These are phyloP conservation scores for Acanthosoma haemorrhoidale DNA, from an alignment of 2,888 invertebrate species.

Conservation along the genomic window DNA sequence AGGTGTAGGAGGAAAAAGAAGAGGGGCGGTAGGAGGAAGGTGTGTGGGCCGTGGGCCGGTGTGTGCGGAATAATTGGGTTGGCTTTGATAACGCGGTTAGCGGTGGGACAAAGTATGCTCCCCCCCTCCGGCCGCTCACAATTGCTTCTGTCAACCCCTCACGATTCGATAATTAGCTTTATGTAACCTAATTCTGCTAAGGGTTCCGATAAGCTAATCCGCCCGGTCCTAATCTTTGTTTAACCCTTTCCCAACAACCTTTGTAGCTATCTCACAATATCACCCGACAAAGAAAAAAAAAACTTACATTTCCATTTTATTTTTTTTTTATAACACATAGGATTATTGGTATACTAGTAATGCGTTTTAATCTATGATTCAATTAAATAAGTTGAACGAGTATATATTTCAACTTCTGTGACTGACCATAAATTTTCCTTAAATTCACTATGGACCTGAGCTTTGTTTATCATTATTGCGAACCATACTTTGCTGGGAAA, in stretches of 20 bases:
- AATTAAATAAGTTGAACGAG: no score
- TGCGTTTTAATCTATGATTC: no score
- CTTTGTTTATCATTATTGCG: no score
- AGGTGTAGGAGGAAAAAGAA: neutral
- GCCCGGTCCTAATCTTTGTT: conserved; percentile 11
- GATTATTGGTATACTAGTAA: no score
- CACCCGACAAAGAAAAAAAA: neutral
- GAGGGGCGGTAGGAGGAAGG: neutral
- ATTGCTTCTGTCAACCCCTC: conserved; percentile 27
- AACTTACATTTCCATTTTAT: no score
- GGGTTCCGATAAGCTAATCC: conserved; percentile 22
- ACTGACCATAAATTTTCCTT: no score
- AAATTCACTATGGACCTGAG: no score
- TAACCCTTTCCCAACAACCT: neutral
- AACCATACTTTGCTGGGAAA: no score
- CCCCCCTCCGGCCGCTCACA: neutral
- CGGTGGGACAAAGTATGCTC: conserved; percentile 14
- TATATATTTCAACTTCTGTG: no score
- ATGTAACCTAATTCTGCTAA: conserved; percentile 19
- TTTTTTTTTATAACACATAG: neutral
- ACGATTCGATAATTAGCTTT: conserved; percentile 23
- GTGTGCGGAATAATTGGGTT: conserved; percentile 2
- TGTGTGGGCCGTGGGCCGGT: neutral
- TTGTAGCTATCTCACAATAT: neutral
- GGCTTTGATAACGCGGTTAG: conserved; percentile 22